Evolutionary conservation across 92 coral and sea anemone genomes (phyloP).

Genomic region (Umimayanthus kanabou): DNA sequence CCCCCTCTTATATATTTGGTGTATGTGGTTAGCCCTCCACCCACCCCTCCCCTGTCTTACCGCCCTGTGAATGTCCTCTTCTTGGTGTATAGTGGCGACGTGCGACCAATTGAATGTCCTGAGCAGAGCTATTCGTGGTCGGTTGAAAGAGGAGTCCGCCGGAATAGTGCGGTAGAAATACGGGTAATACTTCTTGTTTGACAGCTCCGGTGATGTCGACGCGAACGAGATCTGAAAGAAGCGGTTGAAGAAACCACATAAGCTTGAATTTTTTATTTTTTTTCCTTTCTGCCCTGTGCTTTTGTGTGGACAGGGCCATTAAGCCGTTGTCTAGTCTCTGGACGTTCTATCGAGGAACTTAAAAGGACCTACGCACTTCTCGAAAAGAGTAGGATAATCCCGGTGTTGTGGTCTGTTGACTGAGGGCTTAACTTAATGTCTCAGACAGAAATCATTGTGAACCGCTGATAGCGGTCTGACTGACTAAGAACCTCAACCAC

Average conservation of each 20-base stretch:
- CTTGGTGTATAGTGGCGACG: conserved; percentile 77
- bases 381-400: too few species aligned
- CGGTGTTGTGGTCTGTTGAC: too few species aligned
- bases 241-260: too few species aligned
- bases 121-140: conserved; percentile 74
- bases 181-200: conserved; percentile 70
- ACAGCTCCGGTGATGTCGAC: conserved; percentile 79
- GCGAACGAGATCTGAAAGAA: conserved; percentile 74
- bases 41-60: conserved; percentile 12
- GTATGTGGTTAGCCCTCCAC: neutral
- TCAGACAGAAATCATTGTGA: too few species aligned
- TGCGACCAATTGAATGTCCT: conserved; percentile 73
- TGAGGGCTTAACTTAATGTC: too few species aligned
- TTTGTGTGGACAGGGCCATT: neutral
- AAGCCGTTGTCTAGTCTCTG: too few species aligned
- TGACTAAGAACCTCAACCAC: too few species aligned
- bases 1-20: too few species aligned
- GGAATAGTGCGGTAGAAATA: conserved; percentile 89
- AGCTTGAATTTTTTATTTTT: too few species aligned
- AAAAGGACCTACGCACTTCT: too few species aligned
- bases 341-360: too few species aligned
- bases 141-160: conserved; percentile 81
- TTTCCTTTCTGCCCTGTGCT: neutral
- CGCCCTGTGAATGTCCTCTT: conserved; percentile 76
- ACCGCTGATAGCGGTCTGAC: too few species aligned